phyloP scores from a whole-genome alignment of 1,140 invertebrate genomes.

The Melanaphis sacchari region DNA sequence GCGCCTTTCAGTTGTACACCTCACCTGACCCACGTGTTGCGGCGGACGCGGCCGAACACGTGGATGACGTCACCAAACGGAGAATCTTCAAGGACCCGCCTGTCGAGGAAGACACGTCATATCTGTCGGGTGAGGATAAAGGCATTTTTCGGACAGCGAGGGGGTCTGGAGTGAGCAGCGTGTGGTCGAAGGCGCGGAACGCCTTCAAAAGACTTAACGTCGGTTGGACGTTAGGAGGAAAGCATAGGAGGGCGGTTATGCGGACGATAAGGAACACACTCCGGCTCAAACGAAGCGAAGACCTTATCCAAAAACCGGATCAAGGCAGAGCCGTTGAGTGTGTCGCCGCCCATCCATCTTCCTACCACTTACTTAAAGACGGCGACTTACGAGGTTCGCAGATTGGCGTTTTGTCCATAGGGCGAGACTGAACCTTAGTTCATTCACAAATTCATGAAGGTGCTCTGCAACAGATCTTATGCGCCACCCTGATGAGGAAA shows the following conservation, averaged over 20 bases:
- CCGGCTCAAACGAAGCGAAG: neutral
- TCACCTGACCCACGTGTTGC: accelerated
- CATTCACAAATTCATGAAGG: no score
- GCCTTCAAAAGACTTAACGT: neutral
- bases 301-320: neutral
- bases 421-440: neutral
- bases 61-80: neutral
- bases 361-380: accelerated
- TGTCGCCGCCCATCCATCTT: neutral
- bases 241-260: neutral
- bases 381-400: neutral
- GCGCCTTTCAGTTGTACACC: neutral
- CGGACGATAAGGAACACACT: accelerated
- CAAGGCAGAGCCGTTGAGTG: neutral
- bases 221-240: neutral
- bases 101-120: neutral
- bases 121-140: neutral
- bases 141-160: no score
- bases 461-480: neutral
- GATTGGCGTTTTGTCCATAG: neutral
- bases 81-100: neutral
- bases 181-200: neutral
- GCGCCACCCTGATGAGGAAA: neutral
- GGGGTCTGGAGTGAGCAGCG: no score
- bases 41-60: accelerated